Conservation (phyloP, 2,888 invertebrate species). For the Scotopteryx bipunctaria region DNA sequence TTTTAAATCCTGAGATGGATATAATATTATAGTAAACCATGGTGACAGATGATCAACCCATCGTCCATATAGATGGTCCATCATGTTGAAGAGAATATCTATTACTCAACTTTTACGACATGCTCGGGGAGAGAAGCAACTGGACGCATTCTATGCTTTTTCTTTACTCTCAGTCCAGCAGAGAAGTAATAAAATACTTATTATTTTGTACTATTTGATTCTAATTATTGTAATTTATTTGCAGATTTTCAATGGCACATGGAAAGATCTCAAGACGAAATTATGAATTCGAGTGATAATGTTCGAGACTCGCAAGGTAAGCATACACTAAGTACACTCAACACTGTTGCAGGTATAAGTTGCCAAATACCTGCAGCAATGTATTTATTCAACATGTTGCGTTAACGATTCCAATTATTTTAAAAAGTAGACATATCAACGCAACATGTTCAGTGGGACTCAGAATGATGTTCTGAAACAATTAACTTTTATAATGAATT, state of each 20-base stretch:
- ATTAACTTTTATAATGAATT: slow-evolving; percentile 50
- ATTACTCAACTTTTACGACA: no score
- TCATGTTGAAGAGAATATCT: no score
- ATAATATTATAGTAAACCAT: no score
- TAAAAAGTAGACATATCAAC: slow-evolving; percentile 15
- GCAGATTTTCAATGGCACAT: slow-evolving; percentile 95
- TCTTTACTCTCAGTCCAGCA: no score
- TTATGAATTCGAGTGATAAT: slow-evolving; percentile 93
- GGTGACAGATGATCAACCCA: no score
- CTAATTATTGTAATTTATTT: slow-evolving; percentile 44
- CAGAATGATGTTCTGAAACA: slow-evolving; percentile 68
- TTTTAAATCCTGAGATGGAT: no score
- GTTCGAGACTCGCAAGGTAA: slow-evolving; percentile 97
- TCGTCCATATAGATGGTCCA: no score
- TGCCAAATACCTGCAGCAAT: slow-evolving; percentile 39
- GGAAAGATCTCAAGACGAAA: slow-evolving; percentile 93
- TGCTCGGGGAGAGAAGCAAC: no score
- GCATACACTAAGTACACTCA: slow-evolving; percentile 53
- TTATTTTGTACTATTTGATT: not conserved
- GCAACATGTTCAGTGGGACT: slow-evolving; percentile 57
- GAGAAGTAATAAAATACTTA: no score
- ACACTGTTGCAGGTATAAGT: slow-evolving; percentile 37
- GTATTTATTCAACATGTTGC: slow-evolving; percentile 57
- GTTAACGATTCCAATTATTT: slow-evolving; percentile 47
- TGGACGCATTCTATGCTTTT: no score